These are phyloP conservation scores for Eupithecia exiguata DNA, from an alignment of 2,888 invertebrate species.

Conservation along the genomic window DNA sequence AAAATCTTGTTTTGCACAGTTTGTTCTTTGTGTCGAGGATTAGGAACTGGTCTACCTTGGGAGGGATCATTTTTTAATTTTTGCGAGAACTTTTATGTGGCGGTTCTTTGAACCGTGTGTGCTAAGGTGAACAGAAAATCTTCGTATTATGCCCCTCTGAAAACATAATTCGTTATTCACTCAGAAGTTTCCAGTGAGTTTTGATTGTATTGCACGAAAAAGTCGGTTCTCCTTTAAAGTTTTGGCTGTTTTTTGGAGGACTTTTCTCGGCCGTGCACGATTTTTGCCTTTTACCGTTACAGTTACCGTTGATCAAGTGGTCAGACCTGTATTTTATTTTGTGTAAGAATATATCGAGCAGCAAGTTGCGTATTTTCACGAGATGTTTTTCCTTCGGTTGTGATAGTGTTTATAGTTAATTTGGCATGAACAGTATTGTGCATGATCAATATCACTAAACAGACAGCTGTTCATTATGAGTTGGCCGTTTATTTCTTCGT, in stretches of 20 bases:
- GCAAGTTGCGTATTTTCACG: conserved; percentile 16
- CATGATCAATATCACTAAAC: neutral
- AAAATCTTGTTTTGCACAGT: conserved; percentile 58
- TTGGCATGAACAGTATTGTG: neutral
- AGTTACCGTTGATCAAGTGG: conserved; percentile 79
- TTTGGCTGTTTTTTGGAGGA: conserved; percentile 52
- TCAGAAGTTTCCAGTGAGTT: conserved; percentile 1
- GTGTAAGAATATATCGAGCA: conserved; percentile 69
- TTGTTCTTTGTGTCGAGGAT: conserved; percentile 55
- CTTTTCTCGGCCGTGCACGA: conserved; percentile 71
- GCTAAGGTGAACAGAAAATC: neutral
- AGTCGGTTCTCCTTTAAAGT: conserved; percentile 18
- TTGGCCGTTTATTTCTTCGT: neutral
- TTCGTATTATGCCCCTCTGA: neutral
- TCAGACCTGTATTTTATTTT: conserved; percentile 78
- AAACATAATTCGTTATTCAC: conserved; percentile 15
- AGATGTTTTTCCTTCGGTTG: conserved; percentile 22
- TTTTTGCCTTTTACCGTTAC: conserved; percentile 77
- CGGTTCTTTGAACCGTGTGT: neutral
- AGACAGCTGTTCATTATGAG: neutral
- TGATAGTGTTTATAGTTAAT: neutral
- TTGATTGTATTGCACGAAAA: conserved; percentile 7
- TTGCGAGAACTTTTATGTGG: neutral
- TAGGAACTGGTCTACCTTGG: conserved; percentile 41
- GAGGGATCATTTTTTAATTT: neutral